Base-by-base conservation (phyloP, 1,140 invertebrate genomes). In the Trichonephila clavipes region DNA sequence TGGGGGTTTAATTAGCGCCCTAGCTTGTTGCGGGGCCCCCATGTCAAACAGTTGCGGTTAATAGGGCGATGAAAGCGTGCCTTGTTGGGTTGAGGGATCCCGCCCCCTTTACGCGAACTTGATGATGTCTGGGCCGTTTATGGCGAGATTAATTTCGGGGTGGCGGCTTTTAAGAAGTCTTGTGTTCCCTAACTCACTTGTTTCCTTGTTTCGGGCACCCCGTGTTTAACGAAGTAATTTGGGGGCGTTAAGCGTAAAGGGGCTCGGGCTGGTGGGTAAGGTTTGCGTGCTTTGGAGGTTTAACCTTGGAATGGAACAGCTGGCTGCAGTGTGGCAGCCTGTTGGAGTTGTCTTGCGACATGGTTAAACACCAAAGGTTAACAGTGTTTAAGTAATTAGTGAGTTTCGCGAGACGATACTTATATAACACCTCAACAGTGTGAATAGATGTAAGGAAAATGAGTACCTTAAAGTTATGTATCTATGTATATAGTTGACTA, bases 351-450 rank as follows among this genome's bases (percentile, higher is more conserved):
- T 51, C 10, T 10, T 51, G 51, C 72, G 18, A 10, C 28, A 40
- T 14, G 34, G 24, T 18, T 16, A 81, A 34, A 96, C 16, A 99
- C 95, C 12, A 98, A 61, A 64, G 44, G 51, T 62, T 66, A 24
- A 66, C 44, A 51, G 10, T 10, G 7, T 12, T 51, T 51, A 51
- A 10, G 51, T 51, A 51, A 10, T 51, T 51, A 51, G 7, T 51
- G 51, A 51, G 10, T 51, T 51, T 12, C 51, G 5, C 51, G 5
- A 51, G 10, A 51, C 10, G 6, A 51, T 51, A 51, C 51, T 51
- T 40, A 40, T 40, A 4, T 40, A 40, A 40, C 34, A 40, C 34
- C 2, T 40, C 34, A 40, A 40, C 34, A 40, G 34, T 3, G 34
- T 40, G 34, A 40, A 40, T 40, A 40, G 3, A 40, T 40, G 34